Percentiles rank a stretch among this genome's conserved stretches.
These are phyloP conservation scores for Meiosimyza platycephala DNA, from an alignment of 2,888 invertebrate species.

Conservation along the genomic window DNA sequence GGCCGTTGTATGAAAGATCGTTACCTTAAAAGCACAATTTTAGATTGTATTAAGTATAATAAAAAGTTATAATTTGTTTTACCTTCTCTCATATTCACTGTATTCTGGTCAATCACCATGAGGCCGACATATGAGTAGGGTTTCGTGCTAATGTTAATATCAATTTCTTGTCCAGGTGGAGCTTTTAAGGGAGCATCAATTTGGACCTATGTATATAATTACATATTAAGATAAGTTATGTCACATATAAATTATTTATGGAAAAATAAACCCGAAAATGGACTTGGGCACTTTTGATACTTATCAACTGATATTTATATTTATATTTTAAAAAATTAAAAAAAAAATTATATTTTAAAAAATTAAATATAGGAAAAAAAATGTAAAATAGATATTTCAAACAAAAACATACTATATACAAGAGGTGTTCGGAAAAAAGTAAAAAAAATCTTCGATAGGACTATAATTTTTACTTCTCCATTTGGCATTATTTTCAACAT, in stretches of 20 bases:
- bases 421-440: no score
- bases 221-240: slow-evolving; percentile 64
- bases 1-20: slow-evolving; percentile 56
- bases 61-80: slow-evolving; percentile 51
- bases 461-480: no score
- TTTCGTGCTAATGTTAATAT: slow-evolving; percentile 83
- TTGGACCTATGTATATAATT: no score
- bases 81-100: slow-evolving; percentile 77
- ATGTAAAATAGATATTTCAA: no score
- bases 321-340: no score
- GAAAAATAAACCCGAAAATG: neutral
- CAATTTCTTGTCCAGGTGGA: slow-evolving; percentile 83
- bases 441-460: no score
- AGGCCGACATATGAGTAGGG: slow-evolving; percentile 90
- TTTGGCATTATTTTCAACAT: no score
- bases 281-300: no score
- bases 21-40: slow-evolving; percentile 51
- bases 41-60: neutral
- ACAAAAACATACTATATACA: no score
- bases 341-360: no score
- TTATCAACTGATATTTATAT: no score
- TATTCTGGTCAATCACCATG: slow-evolving; percentile 89
- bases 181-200: slow-evolving; percentile 75
- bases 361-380: no score
- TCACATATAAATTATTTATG: neutral